Evolutionary conservation across 2,113 vertebrate genomes (phyloP).

Genomic region (Eclectus roratus): DNA sequence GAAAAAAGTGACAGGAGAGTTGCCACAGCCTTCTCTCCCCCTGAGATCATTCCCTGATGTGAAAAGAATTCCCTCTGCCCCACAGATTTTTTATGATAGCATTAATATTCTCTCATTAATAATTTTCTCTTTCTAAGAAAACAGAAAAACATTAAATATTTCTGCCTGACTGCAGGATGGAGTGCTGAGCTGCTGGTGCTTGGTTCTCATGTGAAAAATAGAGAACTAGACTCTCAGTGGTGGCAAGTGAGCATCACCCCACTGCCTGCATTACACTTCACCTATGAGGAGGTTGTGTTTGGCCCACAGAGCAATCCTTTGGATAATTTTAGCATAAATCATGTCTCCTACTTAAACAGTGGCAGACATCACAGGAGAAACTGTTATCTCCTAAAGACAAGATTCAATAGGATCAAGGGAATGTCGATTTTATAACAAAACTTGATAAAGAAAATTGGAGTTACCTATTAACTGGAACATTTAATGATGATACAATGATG

Average conservation of each 20-base stretch:
- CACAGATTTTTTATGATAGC: not conserved
- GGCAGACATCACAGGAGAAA: not conserved
- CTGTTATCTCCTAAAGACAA: not conserved
- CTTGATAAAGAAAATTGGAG: not conserved
- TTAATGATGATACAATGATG: not conserved
- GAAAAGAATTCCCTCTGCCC: conserved; percentile 30
- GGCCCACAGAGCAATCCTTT: not conserved
- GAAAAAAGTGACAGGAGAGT: not conserved
- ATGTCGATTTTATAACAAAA: not conserved
- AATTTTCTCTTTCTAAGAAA: not conserved
- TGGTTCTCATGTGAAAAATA: not conserved
- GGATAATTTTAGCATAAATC: not conserved
- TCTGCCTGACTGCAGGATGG: not conserved
- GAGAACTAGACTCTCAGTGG: not conserved
- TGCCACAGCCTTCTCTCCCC: not conserved
- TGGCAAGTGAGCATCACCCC: not conserved
- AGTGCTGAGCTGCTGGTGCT: not conserved
- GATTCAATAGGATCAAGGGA: not conserved
- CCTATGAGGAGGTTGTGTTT: not conserved
- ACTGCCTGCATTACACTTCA: not conserved
- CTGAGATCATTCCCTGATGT: conserved; percentile 6
- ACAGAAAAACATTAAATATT: not conserved
- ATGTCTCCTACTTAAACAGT: not conserved
- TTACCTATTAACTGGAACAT: not conserved
- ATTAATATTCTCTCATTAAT: not conserved